These are phyloP conservation scores for Mythimna albipuncta DNA, from an alignment of 2,888 invertebrate genomes.

Conservation along the genomic window DNA sequence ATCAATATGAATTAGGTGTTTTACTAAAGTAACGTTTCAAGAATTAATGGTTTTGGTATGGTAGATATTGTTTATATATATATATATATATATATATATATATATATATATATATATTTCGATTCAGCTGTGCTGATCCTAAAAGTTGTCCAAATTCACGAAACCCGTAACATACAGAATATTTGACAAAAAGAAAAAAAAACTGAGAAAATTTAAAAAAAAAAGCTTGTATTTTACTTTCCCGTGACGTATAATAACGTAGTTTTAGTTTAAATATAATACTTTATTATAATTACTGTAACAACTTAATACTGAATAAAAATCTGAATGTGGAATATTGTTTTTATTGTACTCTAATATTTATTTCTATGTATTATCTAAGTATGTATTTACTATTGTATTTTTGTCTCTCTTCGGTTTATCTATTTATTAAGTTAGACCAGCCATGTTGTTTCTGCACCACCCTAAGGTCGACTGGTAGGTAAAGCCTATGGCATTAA, in stretches of 20 bases:
- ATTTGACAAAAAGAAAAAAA: neutral
- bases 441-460: too few species aligned
- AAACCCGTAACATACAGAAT: neutral
- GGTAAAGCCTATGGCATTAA: too few species aligned
- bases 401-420: too few species aligned
- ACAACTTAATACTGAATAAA: neutral
- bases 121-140: neutral
- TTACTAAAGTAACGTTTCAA: neutral
- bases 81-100: too few species aligned
- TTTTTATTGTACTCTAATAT: neutral
- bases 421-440: too few species aligned
- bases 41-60: neutral
- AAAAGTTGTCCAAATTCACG: slow-evolving; percentile 1
- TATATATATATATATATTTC: neutral
- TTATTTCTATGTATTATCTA: too few species aligned
- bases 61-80: neutral
- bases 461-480: too few species aligned
- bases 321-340: neutral
- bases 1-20: neutral
- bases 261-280: neutral
- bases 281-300: neutral
- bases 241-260: neutral
- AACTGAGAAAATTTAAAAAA: neutral
- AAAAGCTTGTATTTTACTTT: neutral
- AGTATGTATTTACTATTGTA: too few species aligned